phyloP scores from a whole-genome alignment of 2,113 vertebrate species.

The Rhinoptilus africanus region DNA sequence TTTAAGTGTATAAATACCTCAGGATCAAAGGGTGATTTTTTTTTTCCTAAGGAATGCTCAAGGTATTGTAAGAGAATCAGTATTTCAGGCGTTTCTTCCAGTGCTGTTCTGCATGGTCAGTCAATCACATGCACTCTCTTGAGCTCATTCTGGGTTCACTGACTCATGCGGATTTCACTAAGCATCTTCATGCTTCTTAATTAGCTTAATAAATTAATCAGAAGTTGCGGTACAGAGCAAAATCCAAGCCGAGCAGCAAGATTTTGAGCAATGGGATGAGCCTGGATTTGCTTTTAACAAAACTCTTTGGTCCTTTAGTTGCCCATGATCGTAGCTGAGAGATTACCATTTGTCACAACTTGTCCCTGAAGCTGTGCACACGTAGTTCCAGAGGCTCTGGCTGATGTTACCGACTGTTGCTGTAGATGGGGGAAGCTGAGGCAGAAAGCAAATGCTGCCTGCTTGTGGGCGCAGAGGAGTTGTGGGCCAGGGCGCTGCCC shows the following conservation, averaged over 20 bases:
- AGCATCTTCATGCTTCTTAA: slow-evolving; percentile 7
- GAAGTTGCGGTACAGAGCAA: neutral
- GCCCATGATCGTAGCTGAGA: neutral
- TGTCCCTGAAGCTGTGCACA: neutral
- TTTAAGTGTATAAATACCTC: neutral
- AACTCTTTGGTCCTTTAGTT: neutral
- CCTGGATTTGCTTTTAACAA: neutral
- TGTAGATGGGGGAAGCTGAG: neutral
- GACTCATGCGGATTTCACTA: neutral
- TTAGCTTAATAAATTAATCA: slow-evolving; percentile 5
- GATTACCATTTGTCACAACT: neutral
- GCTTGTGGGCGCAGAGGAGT: neutral
- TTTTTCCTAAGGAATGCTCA: neutral
- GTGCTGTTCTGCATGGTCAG: neutral
- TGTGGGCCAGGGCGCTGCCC: neutral
- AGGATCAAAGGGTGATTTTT: neutral
- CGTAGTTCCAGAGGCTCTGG: rapidly evolving
- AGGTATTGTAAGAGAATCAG: neutral
- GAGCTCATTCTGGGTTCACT: neutral
- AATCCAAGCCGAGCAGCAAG: neutral
- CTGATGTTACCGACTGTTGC: rapidly evolving
- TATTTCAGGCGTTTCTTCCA: neutral
- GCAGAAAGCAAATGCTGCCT: neutral
- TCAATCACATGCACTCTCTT: neutral
- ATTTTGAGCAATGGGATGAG: neutral